Evolutionary conservation across 2,888 invertebrate species (phyloP), one percentile per base, ranked within the genome.

Genomic region (Epistrophe eligans): DNA sequence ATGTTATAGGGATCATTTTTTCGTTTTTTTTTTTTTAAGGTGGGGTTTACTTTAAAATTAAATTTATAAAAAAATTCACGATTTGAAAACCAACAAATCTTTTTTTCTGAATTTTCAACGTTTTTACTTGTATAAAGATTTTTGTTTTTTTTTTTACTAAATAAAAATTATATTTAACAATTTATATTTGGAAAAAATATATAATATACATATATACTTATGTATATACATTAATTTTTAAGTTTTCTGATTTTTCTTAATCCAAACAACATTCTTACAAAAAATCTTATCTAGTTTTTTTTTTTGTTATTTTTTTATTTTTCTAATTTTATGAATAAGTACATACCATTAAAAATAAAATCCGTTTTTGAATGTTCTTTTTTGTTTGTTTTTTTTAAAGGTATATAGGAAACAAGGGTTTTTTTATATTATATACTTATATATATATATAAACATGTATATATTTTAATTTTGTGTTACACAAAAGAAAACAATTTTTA

Each of bases 211-310:
- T 24, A 11, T 62, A 62, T 62, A 15, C 6, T 9, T 45, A 60
- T 76, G 17, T 45, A 43, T 74, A 66, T 74, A 66, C 57, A 17
- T 43, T 28, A 28, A 35, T 74, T 11, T 70, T 48, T 57, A 45
- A 9, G 17, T 74, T 74, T 76, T 67, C 11, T 24, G 24, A n/a
- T 57, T 70, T 43, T 67, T 45, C 38, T 45, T 57, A 67, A 73
- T 76, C 50, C 71, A 64, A 76, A 80, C 8, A 80, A 80, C 52
- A 28, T 76, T 81, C 77, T 81, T 85, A 85, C 81, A 84, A 85
- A 81, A 85, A 79, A 48, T 73, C 77, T 81, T 77, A 81, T 70
- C 50, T 79, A 62, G 28, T 72, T 67, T 73, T 19, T 17, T 48
- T 48, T 67, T 73, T 19, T 17, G 17, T 48, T 15, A 3, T 40